Base-by-base conservation (phyloP, 2,113 vertebrate genomes). In the Pollachius pollachius region DNA sequence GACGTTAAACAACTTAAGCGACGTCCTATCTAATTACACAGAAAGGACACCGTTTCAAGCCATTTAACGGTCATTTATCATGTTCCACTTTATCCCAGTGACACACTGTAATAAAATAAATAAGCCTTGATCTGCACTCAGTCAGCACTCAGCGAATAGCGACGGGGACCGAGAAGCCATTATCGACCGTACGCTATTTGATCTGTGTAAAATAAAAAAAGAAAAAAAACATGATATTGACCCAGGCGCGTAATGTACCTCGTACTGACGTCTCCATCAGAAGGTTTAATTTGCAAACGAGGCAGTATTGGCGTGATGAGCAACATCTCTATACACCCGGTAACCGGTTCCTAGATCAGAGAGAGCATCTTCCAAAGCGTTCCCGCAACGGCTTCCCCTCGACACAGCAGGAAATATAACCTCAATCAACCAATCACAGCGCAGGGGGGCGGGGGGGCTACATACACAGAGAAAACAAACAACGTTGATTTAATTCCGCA, bases 391-490 rank as follows among this genome's bases (percentile, higher is more conserved):
- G 64, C 71, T 89, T 84, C 77, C 84, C 80, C 89, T 84, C 7
- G 4, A 81, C 85, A 74, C 62, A 67, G 79, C 83, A 81, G 87
- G 91, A 91, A 91, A 89, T 83, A 71, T 78, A 82, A 88, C 67
- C 79, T 82, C 71, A 78, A 83, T 91, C 83, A 83, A 84, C 83
- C 83, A 81, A 89, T 83, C 79, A 79, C 69, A 78, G 80, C 84
- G 87, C 30, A 30, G 30, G 79, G 87, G 88, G 87, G 81, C 1
- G 3, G 30, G 30, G 30, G 30, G 30, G 83, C 70, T 63, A 74
- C 84, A 90, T 84, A 88, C 77, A 58, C 84, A 79, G 78, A 79
- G 68, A 90, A 91, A 92, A 89, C 85, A 91, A 91, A 89, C 88
- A 61, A 84, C 78, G 83, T 87, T 88, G 82, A 88, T 88, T 83